A percentile compares a stretch with the other conserved stretches of the same genome.
phyloP scores from a whole-genome alignment of 2,113 vertebrate species.

The Hydropotes inermis region DNA sequence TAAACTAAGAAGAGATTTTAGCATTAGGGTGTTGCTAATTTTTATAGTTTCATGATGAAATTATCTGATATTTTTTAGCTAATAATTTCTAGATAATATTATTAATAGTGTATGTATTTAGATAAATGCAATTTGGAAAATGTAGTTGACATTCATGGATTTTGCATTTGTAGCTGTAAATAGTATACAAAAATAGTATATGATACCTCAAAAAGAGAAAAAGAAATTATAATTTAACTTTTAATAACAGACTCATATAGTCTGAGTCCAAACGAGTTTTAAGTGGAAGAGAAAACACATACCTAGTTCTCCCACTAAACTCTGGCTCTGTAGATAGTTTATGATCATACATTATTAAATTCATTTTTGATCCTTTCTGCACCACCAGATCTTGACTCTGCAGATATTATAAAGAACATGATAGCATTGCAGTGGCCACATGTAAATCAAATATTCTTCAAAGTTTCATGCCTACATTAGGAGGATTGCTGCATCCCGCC shows the following conservation, averaged over 20 bases:
- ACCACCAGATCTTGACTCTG: background rate
- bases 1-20: background rate
- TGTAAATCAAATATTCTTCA: background rate
- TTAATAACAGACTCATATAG: background rate
- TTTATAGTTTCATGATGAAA: background rate
- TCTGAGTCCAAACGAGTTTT: background rate
- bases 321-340: background rate
- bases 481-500: too few relatives aligned
- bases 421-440: background rate
- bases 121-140: background rate
- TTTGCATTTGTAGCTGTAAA: background rate
- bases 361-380: background rate
- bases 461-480: background rate
- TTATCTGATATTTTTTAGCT: background rate
- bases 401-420: background rate
- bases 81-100: background rate
- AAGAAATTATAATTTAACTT: background rate
- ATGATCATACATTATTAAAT: constrained; percentile 39
- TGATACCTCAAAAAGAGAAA: background rate
- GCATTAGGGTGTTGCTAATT: background rate
- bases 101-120: background rate
- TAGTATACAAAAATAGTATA: background rate
- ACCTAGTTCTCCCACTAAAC: background rate
- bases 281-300: background rate
- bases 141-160: background rate